Evolutionary conservation across 2,113 vertebrate genomes (phyloP).

Genomic region (Epinephelus moara): DNA sequence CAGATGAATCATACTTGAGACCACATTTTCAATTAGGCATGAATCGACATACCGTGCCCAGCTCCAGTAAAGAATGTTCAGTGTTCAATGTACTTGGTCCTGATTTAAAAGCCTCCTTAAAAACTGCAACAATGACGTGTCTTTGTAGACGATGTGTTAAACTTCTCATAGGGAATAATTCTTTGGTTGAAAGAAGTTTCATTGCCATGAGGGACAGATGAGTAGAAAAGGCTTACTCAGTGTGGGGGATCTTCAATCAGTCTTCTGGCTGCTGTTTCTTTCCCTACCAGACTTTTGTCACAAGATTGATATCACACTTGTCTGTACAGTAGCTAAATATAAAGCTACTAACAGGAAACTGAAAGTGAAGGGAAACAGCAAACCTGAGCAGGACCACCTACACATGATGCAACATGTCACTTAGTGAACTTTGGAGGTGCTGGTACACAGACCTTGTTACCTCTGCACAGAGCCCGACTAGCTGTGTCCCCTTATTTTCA

Average conservation of each 20-base stretch:
- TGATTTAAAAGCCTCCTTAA: background rate
- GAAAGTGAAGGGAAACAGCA: background rate
- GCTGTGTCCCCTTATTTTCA: background rate
- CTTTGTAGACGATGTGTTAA: background rate
- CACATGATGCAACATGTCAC: slow-evolving; percentile 10
- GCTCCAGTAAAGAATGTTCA: no score
- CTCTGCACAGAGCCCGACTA: background rate
- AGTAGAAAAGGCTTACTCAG: background rate
- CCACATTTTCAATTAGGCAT: no score
- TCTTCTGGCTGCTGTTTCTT: background rate
- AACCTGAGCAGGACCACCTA: background rate
- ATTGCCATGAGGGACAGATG: background rate
- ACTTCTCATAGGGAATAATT: background rate
- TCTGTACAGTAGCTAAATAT: background rate
- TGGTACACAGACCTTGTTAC: background rate
- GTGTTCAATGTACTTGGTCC: no score
- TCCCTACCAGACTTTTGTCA: background rate
- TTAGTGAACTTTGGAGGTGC: background rate
- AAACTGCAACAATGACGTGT: background rate
- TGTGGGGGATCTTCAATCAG: background rate
- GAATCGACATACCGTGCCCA: no score
- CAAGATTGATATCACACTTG: background rate
- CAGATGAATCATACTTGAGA: no score
- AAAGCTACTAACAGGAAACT: background rate
- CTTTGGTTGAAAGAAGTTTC: background rate